Conservation (phyloP, 2,797 vertebrate species). For the Cetoscarus ocellatus region DNA sequence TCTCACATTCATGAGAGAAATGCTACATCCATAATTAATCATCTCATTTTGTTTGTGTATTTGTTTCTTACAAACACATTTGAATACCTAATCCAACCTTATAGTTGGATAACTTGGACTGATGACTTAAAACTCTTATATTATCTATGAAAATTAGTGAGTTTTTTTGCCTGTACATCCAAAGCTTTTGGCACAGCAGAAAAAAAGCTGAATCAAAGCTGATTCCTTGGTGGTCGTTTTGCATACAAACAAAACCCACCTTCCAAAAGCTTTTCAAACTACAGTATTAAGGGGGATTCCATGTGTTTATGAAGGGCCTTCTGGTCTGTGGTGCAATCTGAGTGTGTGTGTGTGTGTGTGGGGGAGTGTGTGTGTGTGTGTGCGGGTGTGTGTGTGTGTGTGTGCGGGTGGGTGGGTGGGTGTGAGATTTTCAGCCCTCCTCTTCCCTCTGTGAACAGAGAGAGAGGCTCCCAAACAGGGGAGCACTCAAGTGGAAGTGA, state of each 20-base stretch:
- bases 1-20: conserved; percentile 1
- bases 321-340: conserved; percentile 55
- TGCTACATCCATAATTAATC: not conserved
- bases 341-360: conserved; percentile 11
- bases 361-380: conserved; percentile 41
- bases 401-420: conserved; percentile 27
- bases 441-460: conserved; percentile 66
- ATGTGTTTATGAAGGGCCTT: conserved; percentile 66
- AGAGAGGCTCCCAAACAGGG: conserved; percentile 76
- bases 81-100: no score
- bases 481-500: conserved; percentile 83
- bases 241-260: conserved; percentile 62
- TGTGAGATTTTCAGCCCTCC: conserved; percentile 54
- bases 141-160: not conserved
- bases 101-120: not conserved
- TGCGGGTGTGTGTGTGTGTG: conserved; percentile 8
- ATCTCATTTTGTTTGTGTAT: not conserved
- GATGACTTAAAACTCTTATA: conserved; percentile 7
- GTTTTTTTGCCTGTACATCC: not conserved
- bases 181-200: conserved; percentile 15
- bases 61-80: no score
- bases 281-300: conserved; percentile 63
- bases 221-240: conserved; percentile 62
- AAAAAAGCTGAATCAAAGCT: conserved; percentile 50
- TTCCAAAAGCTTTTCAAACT: conserved; percentile 57